phyloP scores from a whole-genome alignment of 2,888 invertebrate species.

The Phyto melanocephala region DNA sequence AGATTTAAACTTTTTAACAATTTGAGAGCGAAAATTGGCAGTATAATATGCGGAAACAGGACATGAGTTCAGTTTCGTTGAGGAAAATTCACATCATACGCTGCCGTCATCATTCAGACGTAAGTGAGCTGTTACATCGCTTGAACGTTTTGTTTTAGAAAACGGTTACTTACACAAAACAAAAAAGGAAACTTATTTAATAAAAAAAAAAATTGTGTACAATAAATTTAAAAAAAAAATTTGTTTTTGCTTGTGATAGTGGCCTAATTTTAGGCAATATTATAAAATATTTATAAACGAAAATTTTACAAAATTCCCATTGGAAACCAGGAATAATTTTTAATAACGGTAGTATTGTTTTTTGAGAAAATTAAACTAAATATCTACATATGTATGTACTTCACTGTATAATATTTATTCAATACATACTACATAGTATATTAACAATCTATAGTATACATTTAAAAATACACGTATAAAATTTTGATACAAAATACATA shows the following conservation, averaged over 20 bases:
- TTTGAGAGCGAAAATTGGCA: conserved; percentile 50
- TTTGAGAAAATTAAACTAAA: background rate
- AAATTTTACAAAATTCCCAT: conserved; percentile 19
- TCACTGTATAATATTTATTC: no score
- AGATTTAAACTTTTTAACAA: background rate
- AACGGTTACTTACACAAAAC: conserved; percentile 53
- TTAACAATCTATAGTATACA: background rate
- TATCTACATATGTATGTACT: background rate
- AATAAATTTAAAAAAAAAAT: conserved; percentile 29
- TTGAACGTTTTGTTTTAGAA: conserved; percentile 71
- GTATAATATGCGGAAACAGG: conserved; percentile 63
- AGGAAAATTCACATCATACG: conserved; percentile 56
- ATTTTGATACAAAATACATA: background rate
- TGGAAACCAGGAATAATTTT: conserved; percentile 14
- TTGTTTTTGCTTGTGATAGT: conserved; percentile 33
- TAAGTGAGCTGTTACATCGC: conserved; percentile 74
- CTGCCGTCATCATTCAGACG: conserved; percentile 69
- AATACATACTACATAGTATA: background rate
- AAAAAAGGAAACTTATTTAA: conserved; percentile 25
- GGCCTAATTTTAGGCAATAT: conserved; percentile 47
- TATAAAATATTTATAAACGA: conserved; percentile 34
- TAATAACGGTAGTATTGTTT: conserved; percentile 42
- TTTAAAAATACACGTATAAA: background rate
- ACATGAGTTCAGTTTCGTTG: conserved; percentile 52
- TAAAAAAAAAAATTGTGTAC: conserved; percentile 2